A percentile compares a stretch with the other conserved stretches of the same genome.
These are phyloP conservation scores for Acanthis flammea DNA, from an alignment of 2,797 vertebrate species.

Conservation along the genomic window DNA sequence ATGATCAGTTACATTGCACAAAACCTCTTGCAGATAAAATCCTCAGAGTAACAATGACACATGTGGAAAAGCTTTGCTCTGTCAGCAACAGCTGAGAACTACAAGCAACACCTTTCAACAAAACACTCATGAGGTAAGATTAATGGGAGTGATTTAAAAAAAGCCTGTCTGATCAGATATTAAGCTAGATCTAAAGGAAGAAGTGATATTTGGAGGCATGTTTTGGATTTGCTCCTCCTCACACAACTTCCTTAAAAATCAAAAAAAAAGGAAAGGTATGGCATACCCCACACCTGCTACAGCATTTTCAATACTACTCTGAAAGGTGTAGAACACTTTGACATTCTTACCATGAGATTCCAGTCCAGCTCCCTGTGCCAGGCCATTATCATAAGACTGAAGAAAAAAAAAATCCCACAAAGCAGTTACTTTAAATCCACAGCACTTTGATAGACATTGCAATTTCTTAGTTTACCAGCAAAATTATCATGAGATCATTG, in stretches of 20 bases:
- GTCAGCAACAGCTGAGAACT: background rate
- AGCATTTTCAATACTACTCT: background rate
- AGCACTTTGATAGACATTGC: background rate
- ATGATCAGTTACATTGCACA: background rate
- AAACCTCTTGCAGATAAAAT: background rate
- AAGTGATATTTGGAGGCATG: background rate
- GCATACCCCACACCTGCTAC: background rate
- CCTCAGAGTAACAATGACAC: background rate
- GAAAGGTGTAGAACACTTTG: background rate
- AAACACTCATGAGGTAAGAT: background rate
- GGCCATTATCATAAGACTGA: constrained; percentile 94
- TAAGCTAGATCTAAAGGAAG: background rate
- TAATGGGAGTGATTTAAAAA: background rate
- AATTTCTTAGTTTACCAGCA: background rate
- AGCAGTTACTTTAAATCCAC: background rate
- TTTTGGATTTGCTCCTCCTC: background rate
- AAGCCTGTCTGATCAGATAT: background rate
- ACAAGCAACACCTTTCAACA: background rate
- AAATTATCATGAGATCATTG: background rate
- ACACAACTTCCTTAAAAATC: background rate
- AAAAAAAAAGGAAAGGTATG: background rate
- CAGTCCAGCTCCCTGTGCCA: constrained; percentile 93
- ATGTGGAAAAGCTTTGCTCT: background rate
- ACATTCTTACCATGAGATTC: constrained; percentile 94
- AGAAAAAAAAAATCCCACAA: constrained; percentile 50